Base-by-base conservation (phyloP, 2,888 invertebrate species). In the Tupiocoris notatus region DNA sequence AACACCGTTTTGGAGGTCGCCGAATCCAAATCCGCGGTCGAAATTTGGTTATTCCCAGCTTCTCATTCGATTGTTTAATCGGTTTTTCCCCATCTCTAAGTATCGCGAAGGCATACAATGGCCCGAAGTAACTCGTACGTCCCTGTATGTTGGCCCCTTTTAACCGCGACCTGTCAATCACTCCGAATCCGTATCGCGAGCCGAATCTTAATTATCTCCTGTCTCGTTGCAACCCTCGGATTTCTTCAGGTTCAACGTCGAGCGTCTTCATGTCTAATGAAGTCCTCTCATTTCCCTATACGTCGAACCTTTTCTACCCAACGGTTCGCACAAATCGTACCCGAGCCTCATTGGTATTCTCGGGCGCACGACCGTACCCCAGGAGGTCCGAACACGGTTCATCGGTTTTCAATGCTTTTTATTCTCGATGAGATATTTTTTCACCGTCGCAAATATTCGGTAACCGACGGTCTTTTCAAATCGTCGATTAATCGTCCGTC, bases 231-330 rank as follows among this genome's bases (percentile, higher is more conserved):
- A 12, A 39, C 12, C 39, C 39, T 39, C n/a, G n/a, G n/a, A n/a
- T n/a, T n/a, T n/a, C n/a, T n/a, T n/a, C n/a, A n/a, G n/a, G n/a
- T 39, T 39, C 39, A 12, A 39, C 12, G 6, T 12, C 39, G 39
- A 39, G 39, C 12, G 39, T 39, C 39, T 39, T 16, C 65, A 25
- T 9, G 18, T 17, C 65, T 65, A 65, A 65, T 65, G 39, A 65
- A 39, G 65, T 17, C 7, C 25, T 17, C 25, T 22, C 63, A 63
- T 63, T 63, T 63, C 63, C 65, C 65, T 39, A 65, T 25, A 65
- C 39, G 21, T 65, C 39, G n/a, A n/a, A n/a, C n/a, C n/a, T n/a
- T n/a, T n/a, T n/a, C n/a, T n/a, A n/a, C n/a, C n/a, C n/a, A n/a
- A n/a, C n/a, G 24, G 24, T 24, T 12, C 22, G 59, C n/a, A n/a